Base-by-base conservation (phyloP, 1,140 invertebrate genomes). In the Danaus plexippus region DNA sequence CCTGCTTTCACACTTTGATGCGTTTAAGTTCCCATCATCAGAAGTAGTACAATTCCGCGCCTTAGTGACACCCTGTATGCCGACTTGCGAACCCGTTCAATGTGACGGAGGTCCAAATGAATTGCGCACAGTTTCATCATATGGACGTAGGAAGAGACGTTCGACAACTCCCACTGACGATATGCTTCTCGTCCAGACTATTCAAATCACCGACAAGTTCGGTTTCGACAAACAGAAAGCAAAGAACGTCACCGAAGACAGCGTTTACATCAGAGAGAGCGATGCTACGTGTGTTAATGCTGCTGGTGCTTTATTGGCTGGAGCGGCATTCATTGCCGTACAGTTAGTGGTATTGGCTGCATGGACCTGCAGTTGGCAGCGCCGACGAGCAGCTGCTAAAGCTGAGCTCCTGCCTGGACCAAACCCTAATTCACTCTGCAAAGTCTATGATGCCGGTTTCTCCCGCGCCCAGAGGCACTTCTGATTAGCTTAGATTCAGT, bases 1-100 rank as follows among this genome's bases (percentile, higher is more conserved):
- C 51, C 88, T 98, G 8, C 83, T 96, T n/a, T 96, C 95, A 8
- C 93, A 96, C 77, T 97, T 98, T 84, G 96, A 98, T 77, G 96
- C 96, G 9, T 98, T 98, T 91, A 97, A 97, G 80, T 98, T 98
- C 89, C 96, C 96, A 0, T 96, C 95, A 11, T 97, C 95, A 0
- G 96, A 97, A 78, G 92, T 97, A 9, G 96, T 98, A 0, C 96
- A 98, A 84, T 98, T 98, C 91, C 91, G 96, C 49, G 96, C 96
- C 1, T 75, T 97, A 66, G 96, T 98, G 1, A 97, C 96, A 4
- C 96, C 96, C 0, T 97, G 96, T 73, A 94, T 97, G 92, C 95
- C 95, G 1, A 91, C 91, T 22, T 97, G 96, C 76, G 95, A 96
- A 80, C 96, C 96, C 1, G 94, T 96, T 0, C 92, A 95, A 70